Conservation (phyloP, 1,140 invertebrate genomes). For the Polypedilum pembai region DNA sequence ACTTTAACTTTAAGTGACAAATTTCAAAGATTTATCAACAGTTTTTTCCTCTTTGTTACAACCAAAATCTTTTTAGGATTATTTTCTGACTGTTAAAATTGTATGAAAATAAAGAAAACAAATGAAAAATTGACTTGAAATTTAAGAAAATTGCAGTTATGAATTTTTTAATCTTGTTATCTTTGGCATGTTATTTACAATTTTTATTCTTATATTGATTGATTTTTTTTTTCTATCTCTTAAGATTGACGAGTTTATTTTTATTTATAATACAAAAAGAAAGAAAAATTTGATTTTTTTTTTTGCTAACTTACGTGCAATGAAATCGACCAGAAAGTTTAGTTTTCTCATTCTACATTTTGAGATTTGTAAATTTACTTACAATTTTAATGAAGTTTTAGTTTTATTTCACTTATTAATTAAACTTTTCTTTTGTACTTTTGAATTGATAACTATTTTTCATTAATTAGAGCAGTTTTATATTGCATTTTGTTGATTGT, state of each 20-base stretch:
- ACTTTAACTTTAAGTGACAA: too few relatives aligned
- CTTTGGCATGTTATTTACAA: too few relatives aligned
- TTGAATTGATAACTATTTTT: conserved; percentile 27
- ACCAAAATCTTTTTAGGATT: too few relatives aligned
- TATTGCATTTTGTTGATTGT: background rate
- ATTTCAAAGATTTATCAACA: too few relatives aligned
- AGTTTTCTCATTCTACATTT: background rate
- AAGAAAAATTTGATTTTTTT: background rate
- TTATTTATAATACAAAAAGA: background rate
- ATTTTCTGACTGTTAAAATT: too few relatives aligned
- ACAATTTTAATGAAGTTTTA: background rate
- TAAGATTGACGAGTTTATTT: background rate
- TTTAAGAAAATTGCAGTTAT: too few relatives aligned
- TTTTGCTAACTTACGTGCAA: background rate
- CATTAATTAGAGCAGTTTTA: background rate
- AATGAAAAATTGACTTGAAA: too few relatives aligned
- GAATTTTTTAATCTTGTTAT: too few relatives aligned
- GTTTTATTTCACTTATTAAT: background rate
- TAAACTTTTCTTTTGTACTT: conserved; percentile 10
- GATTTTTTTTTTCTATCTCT: background rate
- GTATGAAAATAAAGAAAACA: too few relatives aligned
- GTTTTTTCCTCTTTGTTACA: too few relatives aligned
- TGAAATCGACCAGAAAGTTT: background rate
- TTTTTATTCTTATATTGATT: too few relatives aligned
- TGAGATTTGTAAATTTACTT: background rate